A percentile compares a stretch with the other conserved stretches of the same genome.
phyloP scores from a whole-genome alignment of 92 coral and sea anemone genomes.

The Pocillopora meandrina region DNA sequence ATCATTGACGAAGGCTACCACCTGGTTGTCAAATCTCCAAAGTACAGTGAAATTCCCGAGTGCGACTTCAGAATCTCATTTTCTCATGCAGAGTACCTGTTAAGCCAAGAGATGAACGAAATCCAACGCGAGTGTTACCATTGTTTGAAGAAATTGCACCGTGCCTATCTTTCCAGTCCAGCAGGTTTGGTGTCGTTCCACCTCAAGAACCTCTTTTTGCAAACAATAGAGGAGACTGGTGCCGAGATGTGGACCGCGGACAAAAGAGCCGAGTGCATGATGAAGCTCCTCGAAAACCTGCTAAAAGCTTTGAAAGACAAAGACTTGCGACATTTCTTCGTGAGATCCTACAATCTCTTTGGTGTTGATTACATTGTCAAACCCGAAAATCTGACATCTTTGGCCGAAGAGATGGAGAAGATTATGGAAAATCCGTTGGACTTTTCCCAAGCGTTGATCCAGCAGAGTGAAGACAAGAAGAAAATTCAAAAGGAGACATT shows the following conservation, averaged over 20 bases:
- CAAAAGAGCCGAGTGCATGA: conserved; percentile 70
- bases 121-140: conserved; percentile 80
- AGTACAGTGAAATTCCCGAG: conserved; percentile 40
- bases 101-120: conserved; percentile 62
- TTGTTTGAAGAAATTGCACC: conserved; percentile 65
- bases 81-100: conserved; percentile 78
- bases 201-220: conserved; percentile 69
- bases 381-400: conserved; percentile 37
- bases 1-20: conserved; percentile 63
- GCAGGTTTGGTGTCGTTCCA: conserved; percentile 62
- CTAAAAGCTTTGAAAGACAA: conserved; percentile 48
- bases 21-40: conserved; percentile 72
- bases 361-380: conserved; percentile 43
- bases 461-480: background rate
- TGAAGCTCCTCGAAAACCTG: conserved; percentile 63
- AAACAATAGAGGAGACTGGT: conserved; percentile 65
- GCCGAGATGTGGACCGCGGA: conserved; percentile 59
- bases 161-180: conserved; percentile 35
- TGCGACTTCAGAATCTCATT: conserved; percentile 83
- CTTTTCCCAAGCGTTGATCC: conserved; percentile 28
- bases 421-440: conserved; percentile 51
- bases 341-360: conserved; percentile 60
- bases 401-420: conserved; percentile 49
- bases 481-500: background rate
- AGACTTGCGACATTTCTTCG: conserved; percentile 60